Base-by-base conservation (phyloP, 1,140 invertebrate species). In the Dolichoris vasculosae region DNA sequence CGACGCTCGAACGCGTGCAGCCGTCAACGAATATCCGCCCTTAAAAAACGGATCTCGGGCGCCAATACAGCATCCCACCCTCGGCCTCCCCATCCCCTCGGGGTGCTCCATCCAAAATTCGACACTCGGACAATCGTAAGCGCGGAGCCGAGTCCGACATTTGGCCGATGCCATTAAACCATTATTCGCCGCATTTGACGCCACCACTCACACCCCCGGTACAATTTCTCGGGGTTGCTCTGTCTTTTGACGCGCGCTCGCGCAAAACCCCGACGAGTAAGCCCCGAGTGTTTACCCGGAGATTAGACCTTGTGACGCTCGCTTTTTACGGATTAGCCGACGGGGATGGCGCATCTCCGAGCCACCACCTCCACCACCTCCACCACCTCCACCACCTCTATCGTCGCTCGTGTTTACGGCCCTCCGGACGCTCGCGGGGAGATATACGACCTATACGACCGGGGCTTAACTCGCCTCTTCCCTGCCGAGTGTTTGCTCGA, bases 261-360 rank as follows among this genome's bases (percentile, higher is more conserved):
- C 7, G 30, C 23, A n/a, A n/a, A n/a, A n/a, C 79, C 63, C 13
- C n/a, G 35, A 9, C 63, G 79, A 11, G 35, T 38, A 32, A 35
- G 51, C 55, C 23, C 32, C 71, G 73, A 63, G 82, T 83, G 71
- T 83, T 83, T 77, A 83, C 59, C 82, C 82, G 73, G 82, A 77
- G 82, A 77, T 83, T 77, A 77, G 55, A 48, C 11, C 51, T 8
- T 20, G 48, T 43, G 23, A 43, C 55, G n/a, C 26, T 77, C 55
- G 73, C 73, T 83, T 77, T 83, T 77, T 83, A 83, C 55, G 82
- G 73, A 83, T 83, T 77, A 75, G 81, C 51, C 63, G 63, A 67
- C n/a, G 15, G 32, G 30, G 63, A 30, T 15, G 15, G 30, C 32
- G 23, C 23, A 23, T 26, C 55, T 26, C 3, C 23, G 13, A 6